Evolutionary conservation across 1,140 invertebrate genomes (phyloP), one percentile per base, ranked within the genome.

Genomic region (Caligus rogercresseyi): DNA sequence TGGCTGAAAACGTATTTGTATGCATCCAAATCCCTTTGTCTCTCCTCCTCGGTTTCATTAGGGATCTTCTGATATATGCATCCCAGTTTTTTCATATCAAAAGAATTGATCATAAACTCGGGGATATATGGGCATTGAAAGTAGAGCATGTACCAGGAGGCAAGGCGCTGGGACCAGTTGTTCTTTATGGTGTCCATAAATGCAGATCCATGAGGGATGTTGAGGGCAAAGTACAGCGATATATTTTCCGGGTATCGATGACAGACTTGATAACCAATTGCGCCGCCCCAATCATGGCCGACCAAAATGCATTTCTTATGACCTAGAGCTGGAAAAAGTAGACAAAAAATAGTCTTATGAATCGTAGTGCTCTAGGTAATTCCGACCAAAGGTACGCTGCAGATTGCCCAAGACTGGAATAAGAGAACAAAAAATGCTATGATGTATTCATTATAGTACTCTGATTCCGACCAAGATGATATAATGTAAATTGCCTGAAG

Each of bases 281-380:
- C 73, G 14, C 81, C 87, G 21, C 88, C 88, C 67, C 88, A 76
- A 74, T 90, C 88, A 72, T 91, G 88, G 0, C 81, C 84, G 16
- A 89, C 78, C 56, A 91, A 70, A 21, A 74, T 79, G 64, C 80
- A 82, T 53, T 69, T 77, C 14, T 67, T 59, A 16, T 65, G 52
- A 43, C 69, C 70, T 65, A 66, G 57, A n/a, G 18, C 54, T 43
- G n/a, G 7, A 43, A 43, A 43, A 11, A n/a, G 31, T 11, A n/a
- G 31, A 43, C 7, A n/a, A 43, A 43, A 43, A 43, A n/a, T 43
- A 43, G n/a, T 43, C 7, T 43, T 43, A 11, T 11, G 7, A n/a
- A 43, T 43, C 7, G 7, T 43, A n/a, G 31, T 43, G n/a, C n/a
- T 43, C 31, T 11, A 43, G 31, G 7, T 43, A n/a, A n/a, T n/a